phyloP scores from a whole-genome alignment of 1,140 invertebrate species.

The Eciton burchellii region DNA sequence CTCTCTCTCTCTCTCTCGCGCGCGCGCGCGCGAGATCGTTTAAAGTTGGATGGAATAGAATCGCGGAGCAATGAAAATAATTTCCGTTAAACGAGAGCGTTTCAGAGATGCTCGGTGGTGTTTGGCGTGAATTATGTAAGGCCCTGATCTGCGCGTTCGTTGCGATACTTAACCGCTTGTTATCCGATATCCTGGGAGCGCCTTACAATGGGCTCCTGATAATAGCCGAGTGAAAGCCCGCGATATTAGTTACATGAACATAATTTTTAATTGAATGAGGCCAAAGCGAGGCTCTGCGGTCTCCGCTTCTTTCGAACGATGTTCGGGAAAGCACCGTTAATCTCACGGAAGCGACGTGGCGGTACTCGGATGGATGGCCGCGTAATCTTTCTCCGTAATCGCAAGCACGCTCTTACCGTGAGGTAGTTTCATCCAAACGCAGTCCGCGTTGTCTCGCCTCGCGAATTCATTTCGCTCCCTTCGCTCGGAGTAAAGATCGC shows the following conservation, averaged over 20 bases:
- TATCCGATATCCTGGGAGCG: slow-evolving; percentile 56
- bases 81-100: not conserved
- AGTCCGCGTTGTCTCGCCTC: too few species aligned
- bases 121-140: slow-evolving; percentile 59
- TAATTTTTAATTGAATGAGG: slow-evolving; percentile 47
- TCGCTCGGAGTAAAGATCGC: too few species aligned
- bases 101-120: not conserved
- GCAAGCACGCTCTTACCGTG: too few species aligned
- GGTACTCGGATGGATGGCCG: slow-evolving; percentile 3
- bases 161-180: slow-evolving; percentile 49
- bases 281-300: slow-evolving; percentile 11
- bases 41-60: slow-evolving; percentile 2
- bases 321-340: slow-evolving; percentile 38
- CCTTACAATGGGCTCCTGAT: slow-evolving; percentile 40
- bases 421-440: too few species aligned
- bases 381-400: too few species aligned
- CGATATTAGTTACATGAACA: slow-evolving; percentile 66
- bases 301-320: slow-evolving; percentile 41
- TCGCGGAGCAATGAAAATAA: slow-evolving; percentile 7
- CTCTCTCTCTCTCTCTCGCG: too few species aligned
- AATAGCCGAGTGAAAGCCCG: slow-evolving; percentile 63
- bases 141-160: slow-evolving; percentile 39
- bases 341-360: slow-evolving; percentile 45
- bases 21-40: too few species aligned
- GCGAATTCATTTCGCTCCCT: too few species aligned